A percentile compares a stretch with the other conserved stretches of the same genome.
These are phyloP conservation scores for Petrolisthes manimaculis DNA, from an alignment of 2,888 invertebrate genomes.

Conservation along the genomic window DNA sequence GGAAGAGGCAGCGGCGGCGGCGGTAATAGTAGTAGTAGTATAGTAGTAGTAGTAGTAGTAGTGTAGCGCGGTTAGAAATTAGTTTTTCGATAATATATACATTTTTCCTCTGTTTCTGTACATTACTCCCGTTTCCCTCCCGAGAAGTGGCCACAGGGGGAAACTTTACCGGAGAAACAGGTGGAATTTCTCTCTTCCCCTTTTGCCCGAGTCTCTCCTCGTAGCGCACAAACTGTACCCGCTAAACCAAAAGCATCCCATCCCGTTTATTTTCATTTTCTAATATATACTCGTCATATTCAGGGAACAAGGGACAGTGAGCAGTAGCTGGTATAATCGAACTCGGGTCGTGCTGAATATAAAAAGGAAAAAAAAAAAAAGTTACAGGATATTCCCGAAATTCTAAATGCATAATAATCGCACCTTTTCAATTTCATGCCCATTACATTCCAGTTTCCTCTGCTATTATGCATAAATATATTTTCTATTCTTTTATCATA, in stretches of 20 bases:
- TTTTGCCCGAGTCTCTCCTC: background rate
- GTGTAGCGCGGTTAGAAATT: slow-evolving; percentile 25
- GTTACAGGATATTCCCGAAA: background rate
- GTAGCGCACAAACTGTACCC: background rate
- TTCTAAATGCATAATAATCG: slow-evolving; percentile 18
- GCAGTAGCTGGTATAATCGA: slow-evolving; percentile 11
- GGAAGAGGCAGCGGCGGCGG: background rate
- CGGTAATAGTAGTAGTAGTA: background rate
- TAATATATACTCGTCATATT: slow-evolving; percentile 11
- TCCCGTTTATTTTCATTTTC: background rate
- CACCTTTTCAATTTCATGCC: slow-evolving; percentile 10
- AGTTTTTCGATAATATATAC: slow-evolving; percentile 37
- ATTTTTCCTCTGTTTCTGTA: slow-evolving; percentile 9
- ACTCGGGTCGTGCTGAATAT: background rate
- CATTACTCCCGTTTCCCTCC: background rate
- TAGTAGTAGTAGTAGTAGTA: slow-evolving; percentile 5
- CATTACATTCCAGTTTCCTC: slow-evolving; percentile 8
- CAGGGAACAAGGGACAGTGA: background rate
- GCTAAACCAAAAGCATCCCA: background rate
- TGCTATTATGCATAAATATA: slow-evolving; percentile 2
- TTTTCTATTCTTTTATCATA: background rate
- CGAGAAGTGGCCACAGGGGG: slow-evolving; percentile 2
- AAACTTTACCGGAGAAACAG: background rate
- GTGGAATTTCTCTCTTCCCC: slow-evolving; percentile 10
- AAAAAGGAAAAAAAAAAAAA: background rate